Percentiles rank a stretch among this genome's conserved stretches.
Evolutionary conservation across 2,888 invertebrate species (phyloP).

Genomic region (Pheosia gnoma): DNA sequence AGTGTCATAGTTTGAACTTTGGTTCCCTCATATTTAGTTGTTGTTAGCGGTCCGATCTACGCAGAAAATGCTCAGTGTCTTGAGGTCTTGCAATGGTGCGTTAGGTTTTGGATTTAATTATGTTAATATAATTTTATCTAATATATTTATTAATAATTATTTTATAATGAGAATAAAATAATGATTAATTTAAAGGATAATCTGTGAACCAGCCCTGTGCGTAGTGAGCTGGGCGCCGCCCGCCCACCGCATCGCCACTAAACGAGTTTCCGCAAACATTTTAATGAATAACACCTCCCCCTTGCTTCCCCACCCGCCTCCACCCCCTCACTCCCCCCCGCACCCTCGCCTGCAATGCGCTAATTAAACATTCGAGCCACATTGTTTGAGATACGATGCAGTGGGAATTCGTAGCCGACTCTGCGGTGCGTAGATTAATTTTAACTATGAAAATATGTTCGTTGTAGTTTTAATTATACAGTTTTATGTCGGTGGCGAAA

Average conservation of each 20-base stretch:
- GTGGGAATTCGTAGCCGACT: conserved; percentile 59
- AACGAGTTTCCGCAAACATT: conserved; percentile 84
- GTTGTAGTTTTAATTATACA: conserved; percentile 5
- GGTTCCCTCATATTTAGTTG: no score
- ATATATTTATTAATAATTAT: no score
- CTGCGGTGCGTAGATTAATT: conserved; percentile 25
- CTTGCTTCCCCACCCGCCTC: conserved; percentile 46
- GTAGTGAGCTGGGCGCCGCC: conserved; percentile 48
- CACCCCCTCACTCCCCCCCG: conserved; percentile 30
- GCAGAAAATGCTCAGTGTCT: no score
- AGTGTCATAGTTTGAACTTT: no score
- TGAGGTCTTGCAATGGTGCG: no score
- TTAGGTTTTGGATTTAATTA: no score
- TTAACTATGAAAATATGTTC: conserved; percentile 7
- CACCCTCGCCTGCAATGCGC: conserved; percentile 69
- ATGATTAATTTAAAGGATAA: no score
- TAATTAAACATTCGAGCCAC: conserved; percentile 83
- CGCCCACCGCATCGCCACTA: conserved; percentile 78
- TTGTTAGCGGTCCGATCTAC: no score
- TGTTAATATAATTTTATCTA: no score
- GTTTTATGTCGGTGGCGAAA: background rate
- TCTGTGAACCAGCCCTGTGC: conserved; percentile 43
- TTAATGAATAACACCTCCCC: conserved; percentile 82
- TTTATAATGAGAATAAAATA: no score
- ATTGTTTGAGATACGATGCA: conserved; percentile 78